These are phyloP conservation scores for Zaprionus lachaisei DNA, from an alignment of 1,140 invertebrate genomes.

Conservation along the genomic window DNA sequence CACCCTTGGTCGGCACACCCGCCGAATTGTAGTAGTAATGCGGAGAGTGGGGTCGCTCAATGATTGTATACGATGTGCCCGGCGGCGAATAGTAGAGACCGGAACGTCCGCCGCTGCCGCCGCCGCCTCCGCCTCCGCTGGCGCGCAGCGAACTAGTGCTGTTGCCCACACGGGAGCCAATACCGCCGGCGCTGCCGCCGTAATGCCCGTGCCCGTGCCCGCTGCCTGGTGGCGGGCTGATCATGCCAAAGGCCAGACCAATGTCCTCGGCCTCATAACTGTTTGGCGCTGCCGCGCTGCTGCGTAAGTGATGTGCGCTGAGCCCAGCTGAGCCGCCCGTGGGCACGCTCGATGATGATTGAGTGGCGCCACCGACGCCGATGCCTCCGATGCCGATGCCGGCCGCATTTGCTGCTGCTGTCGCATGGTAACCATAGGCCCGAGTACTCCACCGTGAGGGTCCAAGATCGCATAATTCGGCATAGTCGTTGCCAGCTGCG, in stretches of 20 bases:
- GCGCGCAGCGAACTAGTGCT: slow-evolving; percentile 81
- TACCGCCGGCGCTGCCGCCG: slow-evolving; percentile 53
- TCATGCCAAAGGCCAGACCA: slow-evolving; percentile 77
- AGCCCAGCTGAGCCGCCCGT: slow-evolving; percentile 77
- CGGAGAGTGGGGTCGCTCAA: slow-evolving; percentile 91
- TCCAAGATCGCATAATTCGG: slow-evolving; percentile 85
- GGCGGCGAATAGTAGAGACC: slow-evolving; percentile 89
- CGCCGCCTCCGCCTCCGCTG: slow-evolving; percentile 62
- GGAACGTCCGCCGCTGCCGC: slow-evolving; percentile 84
- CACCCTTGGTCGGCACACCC: slow-evolving; percentile 84
- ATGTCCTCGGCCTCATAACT: slow-evolving; percentile 84
- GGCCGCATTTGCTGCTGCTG: slow-evolving; percentile 51
- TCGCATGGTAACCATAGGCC: slow-evolving; percentile 77
- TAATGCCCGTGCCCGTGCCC: slow-evolving; percentile 54
- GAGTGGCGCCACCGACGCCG: slow-evolving; percentile 63
- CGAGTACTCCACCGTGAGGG: slow-evolving; percentile 84
- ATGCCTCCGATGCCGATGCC: slow-evolving; percentile 50
- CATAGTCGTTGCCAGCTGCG: slow-evolving; percentile 85
- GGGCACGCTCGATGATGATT: slow-evolving; percentile 81
- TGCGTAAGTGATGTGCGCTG: slow-evolving; percentile 75
- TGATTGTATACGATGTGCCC: slow-evolving; percentile 93
- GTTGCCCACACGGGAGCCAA: slow-evolving; percentile 75
- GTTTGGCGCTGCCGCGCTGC: slow-evolving; percentile 65
- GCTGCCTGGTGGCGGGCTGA: slow-evolving; percentile 79
- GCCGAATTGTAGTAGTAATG: slow-evolving; percentile 85